These are phyloP conservation scores for Xiphophorus maculatus DNA, from an alignment of 2,113 vertebrate species.

Conservation along the genomic window DNA sequence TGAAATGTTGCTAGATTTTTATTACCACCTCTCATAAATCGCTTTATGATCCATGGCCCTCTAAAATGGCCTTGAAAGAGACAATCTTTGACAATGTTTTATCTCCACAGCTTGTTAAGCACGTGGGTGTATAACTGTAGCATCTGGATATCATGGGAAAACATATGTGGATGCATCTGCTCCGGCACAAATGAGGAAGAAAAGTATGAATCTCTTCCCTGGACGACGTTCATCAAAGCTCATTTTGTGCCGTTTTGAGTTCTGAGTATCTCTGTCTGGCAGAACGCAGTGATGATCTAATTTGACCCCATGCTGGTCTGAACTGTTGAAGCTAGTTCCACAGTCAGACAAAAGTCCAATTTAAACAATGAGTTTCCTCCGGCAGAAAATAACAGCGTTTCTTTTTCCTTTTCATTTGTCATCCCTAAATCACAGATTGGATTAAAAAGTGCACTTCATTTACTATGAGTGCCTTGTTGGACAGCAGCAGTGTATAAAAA, in stretches of 20 bases:
- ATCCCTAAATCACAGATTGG: conserved; percentile 73
- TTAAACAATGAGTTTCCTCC: conserved; percentile 57
- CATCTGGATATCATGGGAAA: conserved; percentile 80
- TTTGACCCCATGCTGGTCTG: conserved; percentile 22
- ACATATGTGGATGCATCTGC: conserved; percentile 83
- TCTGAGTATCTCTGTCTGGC: conserved; percentile 14
- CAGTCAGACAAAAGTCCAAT: conserved; percentile 33
- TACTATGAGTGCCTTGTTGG: conserved; percentile 81
- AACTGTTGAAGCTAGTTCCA: conserved; percentile 19
- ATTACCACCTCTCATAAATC: conserved; percentile 72
- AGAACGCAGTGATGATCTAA: conserved; percentile 30
- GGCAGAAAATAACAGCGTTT: conserved; percentile 22
- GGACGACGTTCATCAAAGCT: conserved; percentile 71
- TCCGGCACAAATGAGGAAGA: conserved; percentile 60
- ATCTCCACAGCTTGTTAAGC: conserved; percentile 85
- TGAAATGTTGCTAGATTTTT: conserved; percentile 75
- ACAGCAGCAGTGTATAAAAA: conserved; percentile 80
- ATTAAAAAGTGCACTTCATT: conserved; percentile 79
- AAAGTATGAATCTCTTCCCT: conserved; percentile 71
- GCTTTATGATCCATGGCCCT: conserved; percentile 66
- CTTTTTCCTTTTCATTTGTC: conserved; percentile 62
- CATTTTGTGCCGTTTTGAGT: conserved; percentile 37
- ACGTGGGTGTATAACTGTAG: conserved; percentile 77
- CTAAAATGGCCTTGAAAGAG: conserved; percentile 72
- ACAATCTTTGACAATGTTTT: conserved; percentile 79